These are phyloP conservation scores for Drosophila insularis DNA, from an alignment of 1,140 invertebrate genomes.

Conservation along the genomic window DNA sequence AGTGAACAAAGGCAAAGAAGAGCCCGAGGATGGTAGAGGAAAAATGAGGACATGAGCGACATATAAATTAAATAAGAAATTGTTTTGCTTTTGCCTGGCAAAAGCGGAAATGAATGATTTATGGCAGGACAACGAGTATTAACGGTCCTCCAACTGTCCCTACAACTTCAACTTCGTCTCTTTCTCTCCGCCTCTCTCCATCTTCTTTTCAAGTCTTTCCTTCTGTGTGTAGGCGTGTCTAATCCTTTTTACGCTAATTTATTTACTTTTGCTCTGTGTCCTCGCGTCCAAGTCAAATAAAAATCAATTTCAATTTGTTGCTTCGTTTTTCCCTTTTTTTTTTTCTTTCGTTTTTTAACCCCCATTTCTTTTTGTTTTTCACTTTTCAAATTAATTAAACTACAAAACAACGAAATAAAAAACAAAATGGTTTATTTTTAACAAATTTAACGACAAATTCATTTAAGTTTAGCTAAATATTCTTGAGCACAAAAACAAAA, in stretches of 20 bases:
- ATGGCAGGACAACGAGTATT: conserved; percentile 28
- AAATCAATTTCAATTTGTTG: conserved; percentile 61
- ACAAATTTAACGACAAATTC: conserved; percentile 62
- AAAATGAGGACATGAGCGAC: conserved; percentile 21
- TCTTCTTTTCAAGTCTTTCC: neutral
- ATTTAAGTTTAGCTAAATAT: conserved; percentile 46
- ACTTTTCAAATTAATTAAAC: conserved; percentile 68
- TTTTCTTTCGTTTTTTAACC: neutral
- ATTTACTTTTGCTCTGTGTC: conserved; percentile 51
- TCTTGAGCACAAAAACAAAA: conserved; percentile 20
- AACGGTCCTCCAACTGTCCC: neutral
- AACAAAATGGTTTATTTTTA: conserved; percentile 38
- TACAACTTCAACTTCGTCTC: neutral
- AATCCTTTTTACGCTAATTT: conserved; percentile 69
- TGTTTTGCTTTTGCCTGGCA: conserved; percentile 35
- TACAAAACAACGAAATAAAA: conserved; percentile 38
- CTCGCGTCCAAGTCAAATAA: conserved; percentile 57
- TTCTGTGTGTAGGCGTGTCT: conserved; percentile 10
- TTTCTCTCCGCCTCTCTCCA: neutral
- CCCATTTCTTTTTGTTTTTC: neutral
- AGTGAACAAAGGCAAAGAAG: conserved; percentile 15
- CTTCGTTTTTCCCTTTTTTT: neutral
- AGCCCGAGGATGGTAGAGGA: neutral
- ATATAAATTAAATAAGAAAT: conserved; percentile 64
- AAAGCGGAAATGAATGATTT: conserved; percentile 64